Conservation (phyloP, 2,797 vertebrate species). For the Diceros bicornis region DNA sequence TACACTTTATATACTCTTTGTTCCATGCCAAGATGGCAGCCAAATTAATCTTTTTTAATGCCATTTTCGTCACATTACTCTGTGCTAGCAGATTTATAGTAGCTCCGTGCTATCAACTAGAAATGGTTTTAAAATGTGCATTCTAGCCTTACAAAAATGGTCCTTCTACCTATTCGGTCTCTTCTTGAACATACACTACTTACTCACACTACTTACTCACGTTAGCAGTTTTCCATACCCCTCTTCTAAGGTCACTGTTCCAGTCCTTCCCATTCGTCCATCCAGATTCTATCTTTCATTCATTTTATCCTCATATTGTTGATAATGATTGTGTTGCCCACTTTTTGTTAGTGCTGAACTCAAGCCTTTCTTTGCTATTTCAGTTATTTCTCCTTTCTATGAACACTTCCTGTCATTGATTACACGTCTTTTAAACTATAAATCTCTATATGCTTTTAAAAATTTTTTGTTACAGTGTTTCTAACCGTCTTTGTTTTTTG, state of each 20-base stretch:
- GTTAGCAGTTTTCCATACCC: not conserved
- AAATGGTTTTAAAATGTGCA: conserved; percentile 12
- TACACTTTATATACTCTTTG: not conserved
- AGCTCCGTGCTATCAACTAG: not conserved
- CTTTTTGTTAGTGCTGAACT: not conserved
- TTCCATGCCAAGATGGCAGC: not conserved
- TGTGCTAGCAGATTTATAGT: not conserved
- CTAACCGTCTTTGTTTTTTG: not conserved
- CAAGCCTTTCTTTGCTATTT: not conserved
- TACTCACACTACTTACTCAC: not conserved
- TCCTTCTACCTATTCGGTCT: not conserved
- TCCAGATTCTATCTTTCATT: not conserved
- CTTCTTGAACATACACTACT: not conserved
- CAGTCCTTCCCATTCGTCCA: not conserved
- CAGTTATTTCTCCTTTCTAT: not conserved
- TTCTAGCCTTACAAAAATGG: not conserved
- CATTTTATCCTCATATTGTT: not conserved
- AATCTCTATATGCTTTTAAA: not conserved
- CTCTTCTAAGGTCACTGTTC: not conserved
- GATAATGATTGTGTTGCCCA: not conserved
- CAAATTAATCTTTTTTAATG: conserved; percentile 26
- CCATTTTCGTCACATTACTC: conserved; percentile 22
- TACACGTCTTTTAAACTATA: not conserved
- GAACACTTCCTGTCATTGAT: not conserved
- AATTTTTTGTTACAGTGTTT: not conserved